These are phyloP conservation scores for Pantherophis alleghaniensis DNA, from an alignment of 2,797 vertebrate genomes.

Conservation along the genomic window DNA sequence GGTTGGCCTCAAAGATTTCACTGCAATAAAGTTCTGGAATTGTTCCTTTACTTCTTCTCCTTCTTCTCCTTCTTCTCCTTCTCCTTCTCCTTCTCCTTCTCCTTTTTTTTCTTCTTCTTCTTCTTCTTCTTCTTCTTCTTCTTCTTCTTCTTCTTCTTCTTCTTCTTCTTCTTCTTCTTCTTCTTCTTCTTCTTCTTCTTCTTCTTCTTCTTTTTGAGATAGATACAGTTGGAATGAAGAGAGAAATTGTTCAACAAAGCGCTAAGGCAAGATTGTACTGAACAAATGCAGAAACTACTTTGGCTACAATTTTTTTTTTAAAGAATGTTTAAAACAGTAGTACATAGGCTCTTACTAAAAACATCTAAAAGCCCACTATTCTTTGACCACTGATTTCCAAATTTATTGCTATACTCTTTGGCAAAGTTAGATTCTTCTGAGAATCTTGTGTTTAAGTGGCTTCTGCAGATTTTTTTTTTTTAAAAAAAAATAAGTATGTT, in stretches of 20 bases:
- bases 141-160: too few relatives aligned
- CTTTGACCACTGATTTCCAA: background rate
- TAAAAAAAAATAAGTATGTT: background rate
- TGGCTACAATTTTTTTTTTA: background rate
- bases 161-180: too few relatives aligned
- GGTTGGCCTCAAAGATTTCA: background rate
- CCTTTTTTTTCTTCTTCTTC: background rate
- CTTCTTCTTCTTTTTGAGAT: background rate
- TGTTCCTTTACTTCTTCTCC: background rate
- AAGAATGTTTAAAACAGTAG: background rate
- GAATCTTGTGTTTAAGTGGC: background rate
- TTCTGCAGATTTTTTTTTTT: background rate
- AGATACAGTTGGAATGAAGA: background rate
- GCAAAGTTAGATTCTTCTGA: background rate
- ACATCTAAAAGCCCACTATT: background rate
- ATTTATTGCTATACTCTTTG: background rate
- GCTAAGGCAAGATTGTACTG: background rate
- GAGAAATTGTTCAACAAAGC: background rate
- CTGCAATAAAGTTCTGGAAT: background rate
- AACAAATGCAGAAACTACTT: background rate
- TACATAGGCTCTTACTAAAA: background rate
- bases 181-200: background rate
- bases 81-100: too few relatives aligned
- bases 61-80: too few relatives aligned
- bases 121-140: background rate